These are phyloP conservation scores for Tiliqua scincoides DNA, from an alignment of 2,113 vertebrate species.

Conservation along the genomic window DNA sequence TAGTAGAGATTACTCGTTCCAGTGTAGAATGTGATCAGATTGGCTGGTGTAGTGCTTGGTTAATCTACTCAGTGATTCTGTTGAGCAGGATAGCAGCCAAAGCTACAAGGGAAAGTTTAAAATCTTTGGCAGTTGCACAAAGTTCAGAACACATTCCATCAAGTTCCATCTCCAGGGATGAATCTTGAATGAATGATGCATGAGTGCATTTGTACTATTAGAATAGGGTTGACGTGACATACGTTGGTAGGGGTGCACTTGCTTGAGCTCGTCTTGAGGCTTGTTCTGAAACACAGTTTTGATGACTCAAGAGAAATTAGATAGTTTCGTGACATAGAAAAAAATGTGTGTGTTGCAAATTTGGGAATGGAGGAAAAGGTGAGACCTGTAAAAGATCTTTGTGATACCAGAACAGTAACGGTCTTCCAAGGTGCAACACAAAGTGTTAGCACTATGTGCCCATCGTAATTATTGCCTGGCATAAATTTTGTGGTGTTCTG, in stretches of 20 bases:
- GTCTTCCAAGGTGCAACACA: constrained; percentile 5
- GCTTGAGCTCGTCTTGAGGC: constrained; percentile 13
- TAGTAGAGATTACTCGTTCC: background rate
- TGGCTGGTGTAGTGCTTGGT: background rate
- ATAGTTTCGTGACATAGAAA: constrained; percentile 52
- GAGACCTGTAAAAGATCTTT: constrained; percentile 30
- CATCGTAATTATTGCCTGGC: constrained; percentile 12
- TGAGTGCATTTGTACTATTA: constrained; percentile 22
- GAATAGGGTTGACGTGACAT: constrained; percentile 9
- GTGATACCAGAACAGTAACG: constrained; percentile 33
- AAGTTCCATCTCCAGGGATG: constrained; percentile 13
- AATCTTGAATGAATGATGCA: background rate
- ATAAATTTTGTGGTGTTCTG: constrained; percentile 29
- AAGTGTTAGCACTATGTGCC: constrained; percentile 8
- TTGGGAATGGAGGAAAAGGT: constrained; percentile 47
- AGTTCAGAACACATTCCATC: background rate
- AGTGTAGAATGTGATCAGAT: background rate
- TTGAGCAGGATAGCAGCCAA: background rate
- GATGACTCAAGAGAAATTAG: constrained; percentile 52
- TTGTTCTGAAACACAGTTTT: constrained; percentile 39
- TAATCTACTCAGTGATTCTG: background rate
- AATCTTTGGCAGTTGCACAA: background rate
- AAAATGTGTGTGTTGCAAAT: constrained; percentile 54
- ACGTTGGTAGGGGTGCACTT: constrained; percentile 38
- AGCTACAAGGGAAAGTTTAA: background rate